Conservation (phyloP, 2,888 invertebrate species). For the Pegoplata infirma region DNA sequence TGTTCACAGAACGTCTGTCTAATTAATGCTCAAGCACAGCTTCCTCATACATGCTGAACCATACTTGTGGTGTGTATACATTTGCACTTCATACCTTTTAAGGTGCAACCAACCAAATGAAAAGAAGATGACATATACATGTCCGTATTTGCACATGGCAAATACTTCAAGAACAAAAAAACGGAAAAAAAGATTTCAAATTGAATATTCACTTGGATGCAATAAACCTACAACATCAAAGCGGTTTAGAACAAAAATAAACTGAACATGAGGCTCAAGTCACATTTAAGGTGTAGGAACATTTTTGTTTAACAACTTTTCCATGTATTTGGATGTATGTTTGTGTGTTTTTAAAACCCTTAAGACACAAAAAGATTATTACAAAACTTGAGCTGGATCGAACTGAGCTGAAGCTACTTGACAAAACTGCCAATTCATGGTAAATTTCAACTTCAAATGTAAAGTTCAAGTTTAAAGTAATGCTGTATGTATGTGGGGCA, state of each 20-base stretch:
- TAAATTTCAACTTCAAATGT: slow-evolving; percentile 28
- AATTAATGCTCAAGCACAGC: slow-evolving; percentile 49
- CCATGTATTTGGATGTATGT: neutral
- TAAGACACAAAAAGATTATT: slow-evolving; percentile 23
- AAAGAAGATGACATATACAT: slow-evolving; percentile 51
- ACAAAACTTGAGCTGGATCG: slow-evolving; percentile 17
- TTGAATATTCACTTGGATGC: neutral
- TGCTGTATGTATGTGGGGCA: slow-evolving; percentile 20
- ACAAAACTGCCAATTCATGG: slow-evolving; percentile 60
- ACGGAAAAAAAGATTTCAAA: neutral
- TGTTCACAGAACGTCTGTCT: slow-evolving; percentile 38
- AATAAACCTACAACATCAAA: slow-evolving; percentile 32
- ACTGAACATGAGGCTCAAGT: slow-evolving; percentile 36
- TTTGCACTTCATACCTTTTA: slow-evolving; percentile 20
- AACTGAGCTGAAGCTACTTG: slow-evolving; percentile 55
- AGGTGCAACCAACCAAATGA: slow-evolving; percentile 56
- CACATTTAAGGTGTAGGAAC: slow-evolving; percentile 46
- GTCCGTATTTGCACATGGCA: slow-evolving; percentile 35
- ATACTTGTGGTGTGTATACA: too few relatives aligned
- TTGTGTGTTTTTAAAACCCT: neutral
- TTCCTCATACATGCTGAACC: too few relatives aligned
- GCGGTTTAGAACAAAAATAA: slow-evolving; percentile 17
- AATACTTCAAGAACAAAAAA: slow-evolving; percentile 5
- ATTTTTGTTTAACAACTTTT: slow-evolving; percentile 21
- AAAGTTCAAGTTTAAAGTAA: slow-evolving; percentile 54